These are phyloP conservation scores for Calyptommatus sinebrachiatus DNA, from an alignment of 2,113 vertebrate genomes.

Conservation along the genomic window DNA sequence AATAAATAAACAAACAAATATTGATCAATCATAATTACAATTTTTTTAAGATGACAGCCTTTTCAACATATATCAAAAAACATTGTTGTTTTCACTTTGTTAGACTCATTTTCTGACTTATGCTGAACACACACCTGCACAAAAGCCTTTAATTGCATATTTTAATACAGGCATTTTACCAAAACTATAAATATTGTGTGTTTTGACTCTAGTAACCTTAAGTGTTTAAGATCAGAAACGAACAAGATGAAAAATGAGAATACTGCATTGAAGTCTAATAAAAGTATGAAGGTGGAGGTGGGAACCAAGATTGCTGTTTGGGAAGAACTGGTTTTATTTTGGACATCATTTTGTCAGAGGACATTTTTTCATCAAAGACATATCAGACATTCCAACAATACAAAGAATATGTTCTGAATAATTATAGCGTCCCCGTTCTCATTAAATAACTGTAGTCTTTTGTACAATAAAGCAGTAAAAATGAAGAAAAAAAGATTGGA, in stretches of 20 bases:
- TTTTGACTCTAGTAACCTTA: conserved; percentile 30
- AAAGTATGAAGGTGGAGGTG: not conserved
- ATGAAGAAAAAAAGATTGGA: not conserved
- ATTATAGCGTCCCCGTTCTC: not conserved
- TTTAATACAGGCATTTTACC: conserved; percentile 45
- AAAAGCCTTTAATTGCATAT: conserved; percentile 42
- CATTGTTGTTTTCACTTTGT: not conserved
- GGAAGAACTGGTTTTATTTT: conserved; percentile 32
- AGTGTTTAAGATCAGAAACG: conserved; percentile 28
- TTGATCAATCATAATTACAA: too few species aligned
- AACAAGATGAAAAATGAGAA: conserved; percentile 29
- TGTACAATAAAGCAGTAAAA: conserved; percentile 26
- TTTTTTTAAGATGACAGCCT: too few species aligned
- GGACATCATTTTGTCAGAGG: conserved; percentile 27
- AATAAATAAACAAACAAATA: too few species aligned
- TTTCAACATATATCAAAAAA: too few species aligned
- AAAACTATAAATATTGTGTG: conserved; percentile 53
- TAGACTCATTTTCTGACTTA: conserved; percentile 19
- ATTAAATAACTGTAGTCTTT: conserved; percentile 33
- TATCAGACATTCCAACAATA: conserved; percentile 18
- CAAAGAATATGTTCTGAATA: not conserved
- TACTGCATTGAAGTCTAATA: conserved; percentile 2
- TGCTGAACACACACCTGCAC: conserved; percentile 53
- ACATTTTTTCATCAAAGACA: conserved; percentile 50
- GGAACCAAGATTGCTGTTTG: conserved; percentile 18